A percentile compares a stretch with the other conserved stretches of the same genome.
Conservation (phyloP, 2,113 vertebrate species). For the Myiozetetes cayanensis region DNA sequence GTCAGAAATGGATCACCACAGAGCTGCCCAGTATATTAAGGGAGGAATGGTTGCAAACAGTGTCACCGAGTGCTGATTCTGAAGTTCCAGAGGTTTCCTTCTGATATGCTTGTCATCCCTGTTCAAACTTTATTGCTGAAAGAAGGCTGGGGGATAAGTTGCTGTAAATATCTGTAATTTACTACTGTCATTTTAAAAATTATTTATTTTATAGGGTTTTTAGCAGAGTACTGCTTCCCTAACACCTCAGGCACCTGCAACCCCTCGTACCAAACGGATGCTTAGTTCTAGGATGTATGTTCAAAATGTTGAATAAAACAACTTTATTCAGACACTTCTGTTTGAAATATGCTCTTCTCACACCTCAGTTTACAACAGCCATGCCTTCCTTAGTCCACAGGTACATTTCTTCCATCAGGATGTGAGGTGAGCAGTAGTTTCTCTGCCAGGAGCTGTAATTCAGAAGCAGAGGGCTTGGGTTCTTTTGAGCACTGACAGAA, state of each 20-base stretch:
- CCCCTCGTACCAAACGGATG: not conserved
- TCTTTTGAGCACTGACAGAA: not conserved
- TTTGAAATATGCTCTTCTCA: not conserved
- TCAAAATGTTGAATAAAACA: not conserved
- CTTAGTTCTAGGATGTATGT: not conserved
- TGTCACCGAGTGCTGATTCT: not conserved
- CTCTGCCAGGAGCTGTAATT: not conserved
- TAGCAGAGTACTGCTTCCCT: not conserved
- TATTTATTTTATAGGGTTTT: not conserved
- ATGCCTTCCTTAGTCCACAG: not conserved
- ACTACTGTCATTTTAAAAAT: accelerated
- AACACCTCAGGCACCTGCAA: not conserved
- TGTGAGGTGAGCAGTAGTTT: not conserved
- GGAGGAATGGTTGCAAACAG: not conserved
- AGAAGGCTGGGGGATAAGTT: not conserved
- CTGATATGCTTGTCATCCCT: not conserved
- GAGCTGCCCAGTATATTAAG: not conserved
- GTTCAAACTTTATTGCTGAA: not conserved
- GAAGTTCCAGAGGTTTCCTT: not conserved
- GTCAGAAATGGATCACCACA: not conserved
- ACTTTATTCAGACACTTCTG: not conserved
- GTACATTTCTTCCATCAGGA: not conserved
- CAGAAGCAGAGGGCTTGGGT: not conserved
- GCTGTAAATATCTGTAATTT: not conserved
- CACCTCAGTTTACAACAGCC: not conserved